Evolutionary conservation across 23 tunicate species (phyloP), one percentile per base, ranked within the genome.

Genomic region (Corella eumyota): DNA sequence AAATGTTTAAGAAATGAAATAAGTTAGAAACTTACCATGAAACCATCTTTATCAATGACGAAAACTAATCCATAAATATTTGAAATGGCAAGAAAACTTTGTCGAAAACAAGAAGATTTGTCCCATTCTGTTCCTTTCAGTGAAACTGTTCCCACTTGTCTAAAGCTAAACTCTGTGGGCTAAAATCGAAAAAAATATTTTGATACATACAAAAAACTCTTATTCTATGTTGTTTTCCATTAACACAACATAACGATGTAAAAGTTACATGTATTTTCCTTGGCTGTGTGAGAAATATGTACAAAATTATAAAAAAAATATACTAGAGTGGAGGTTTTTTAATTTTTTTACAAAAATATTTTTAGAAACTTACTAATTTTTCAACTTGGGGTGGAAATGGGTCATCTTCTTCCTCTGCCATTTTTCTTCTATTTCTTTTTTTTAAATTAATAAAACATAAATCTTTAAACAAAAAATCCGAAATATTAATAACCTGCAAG

Each of bases 101-200:
- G 54, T 30, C 94, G 60, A 28, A 49, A 22, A 21, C 58, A 32
- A 22, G 27, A 36, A 1, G 13, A 58, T 0, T 56, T 32, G 25
- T 69, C 61, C 22, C 22, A 40, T 64, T 71, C 62, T 13, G 27
- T 33, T 6, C 30, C 27, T 9, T 28, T 58, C 25, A 71, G 37
- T 21, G 61, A 13, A n/a, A 71, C 0, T 15, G 67, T 45, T 33
- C 73, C 68, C 25, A 80, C 65, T 47, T 80, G 79, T n/a, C 78
- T 73, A 66, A 80, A 80, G 4, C 66, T 63, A 58, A 80, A 80
- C 52, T 80, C 90, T 0, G 77, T 71, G 6, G 90, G 90, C 90
- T 80, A 64, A 65, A 66, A 44, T 45, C n/a, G n/a, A 46, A 11
- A 59, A 38, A 58, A 56, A 50, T 25, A 26, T 13, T 2, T 15